Conservation (phyloP, 2,797 vertebrate species). For the Tiaroga cobitis region DNA sequence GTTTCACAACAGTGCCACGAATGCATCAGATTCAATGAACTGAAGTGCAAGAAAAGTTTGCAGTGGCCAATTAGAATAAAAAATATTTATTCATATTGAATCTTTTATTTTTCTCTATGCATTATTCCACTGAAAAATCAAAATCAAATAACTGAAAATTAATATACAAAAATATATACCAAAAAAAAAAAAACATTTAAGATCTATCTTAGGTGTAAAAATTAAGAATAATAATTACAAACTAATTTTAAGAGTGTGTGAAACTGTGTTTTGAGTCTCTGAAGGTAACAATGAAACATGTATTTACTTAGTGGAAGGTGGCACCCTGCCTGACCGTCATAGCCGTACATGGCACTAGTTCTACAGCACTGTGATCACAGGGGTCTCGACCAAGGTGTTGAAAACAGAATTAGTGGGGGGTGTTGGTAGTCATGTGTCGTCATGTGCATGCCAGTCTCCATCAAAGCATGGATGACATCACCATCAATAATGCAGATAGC, state of each 20-base stretch:
- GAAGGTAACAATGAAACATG: background rate
- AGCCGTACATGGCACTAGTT: constrained; percentile 66
- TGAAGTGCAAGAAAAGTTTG: background rate
- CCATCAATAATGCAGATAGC: constrained; percentile 80
- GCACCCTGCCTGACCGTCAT: constrained; percentile 14
- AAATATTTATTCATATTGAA: background rate
- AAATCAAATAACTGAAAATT: background rate
- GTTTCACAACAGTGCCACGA: constrained; percentile 56
- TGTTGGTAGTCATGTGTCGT: constrained; percentile 72
- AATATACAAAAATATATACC: background rate
- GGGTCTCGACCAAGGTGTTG: constrained; percentile 74
- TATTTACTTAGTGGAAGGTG: constrained; percentile 6
- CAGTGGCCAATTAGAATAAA: too few species aligned
- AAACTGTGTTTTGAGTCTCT: background rate
- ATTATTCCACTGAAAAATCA: background rate
- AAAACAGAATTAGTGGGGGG: constrained; percentile 76
- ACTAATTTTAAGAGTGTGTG: background rate
- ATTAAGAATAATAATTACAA: too few species aligned
- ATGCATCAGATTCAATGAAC: constrained; percentile 43
- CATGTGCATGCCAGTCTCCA: constrained; percentile 79
- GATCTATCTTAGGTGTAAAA: background rate
- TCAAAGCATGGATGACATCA: constrained; percentile 82
- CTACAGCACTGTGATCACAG: constrained; percentile 66
- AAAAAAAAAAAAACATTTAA: background rate
- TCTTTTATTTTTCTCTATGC: background rate